Percentiles rank a stretch among this genome's conserved stretches.
These are phyloP conservation scores for Picathartes gymnocephalus DNA, from an alignment of 2,113 vertebrate species.

Conservation along the genomic window DNA sequence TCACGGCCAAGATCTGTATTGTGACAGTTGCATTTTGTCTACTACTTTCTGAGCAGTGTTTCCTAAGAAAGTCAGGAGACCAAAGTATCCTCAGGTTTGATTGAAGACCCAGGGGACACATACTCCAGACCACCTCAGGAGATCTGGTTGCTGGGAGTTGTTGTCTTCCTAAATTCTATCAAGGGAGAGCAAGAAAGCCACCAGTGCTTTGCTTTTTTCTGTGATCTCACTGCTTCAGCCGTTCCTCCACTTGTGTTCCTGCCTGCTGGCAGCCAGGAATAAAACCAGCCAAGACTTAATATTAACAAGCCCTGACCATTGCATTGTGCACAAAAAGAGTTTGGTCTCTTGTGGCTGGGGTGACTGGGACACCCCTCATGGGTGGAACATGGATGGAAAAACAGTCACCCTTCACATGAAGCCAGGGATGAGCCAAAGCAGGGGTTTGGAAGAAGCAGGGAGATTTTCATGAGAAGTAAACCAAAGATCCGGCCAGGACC, in stretches of 20 bases:
- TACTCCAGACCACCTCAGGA: conserved; percentile 64
- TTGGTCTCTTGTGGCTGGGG: neutral
- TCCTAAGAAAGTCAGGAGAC: conserved; percentile 50
- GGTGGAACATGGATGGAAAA: neutral
- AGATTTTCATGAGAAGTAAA: neutral
- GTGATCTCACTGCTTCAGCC: accelerated
- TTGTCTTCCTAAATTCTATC: conserved; percentile 46
- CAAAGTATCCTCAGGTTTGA: conserved; percentile 62
- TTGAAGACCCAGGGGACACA: conserved; percentile 64
- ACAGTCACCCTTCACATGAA: neutral
- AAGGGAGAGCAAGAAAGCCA: neutral
- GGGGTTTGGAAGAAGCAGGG: neutral
- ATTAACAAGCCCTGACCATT: neutral
- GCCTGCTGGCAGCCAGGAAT: neutral
- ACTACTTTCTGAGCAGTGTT: conserved; percentile 63
- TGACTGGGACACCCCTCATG: neutral
- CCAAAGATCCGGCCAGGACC: neutral
- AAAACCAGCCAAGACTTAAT: neutral
- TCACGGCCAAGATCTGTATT: conserved; percentile 63
- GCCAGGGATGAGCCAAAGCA: neutral
- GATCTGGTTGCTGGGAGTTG: conserved; percentile 14
- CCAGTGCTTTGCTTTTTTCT: neutral
- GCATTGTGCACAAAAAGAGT: neutral
- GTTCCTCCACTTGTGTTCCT: neutral
- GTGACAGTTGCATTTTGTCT: conserved; percentile 75